Conservation (phyloP, 2,888 invertebrate species). For the Dioctria rufipes region DNA sequence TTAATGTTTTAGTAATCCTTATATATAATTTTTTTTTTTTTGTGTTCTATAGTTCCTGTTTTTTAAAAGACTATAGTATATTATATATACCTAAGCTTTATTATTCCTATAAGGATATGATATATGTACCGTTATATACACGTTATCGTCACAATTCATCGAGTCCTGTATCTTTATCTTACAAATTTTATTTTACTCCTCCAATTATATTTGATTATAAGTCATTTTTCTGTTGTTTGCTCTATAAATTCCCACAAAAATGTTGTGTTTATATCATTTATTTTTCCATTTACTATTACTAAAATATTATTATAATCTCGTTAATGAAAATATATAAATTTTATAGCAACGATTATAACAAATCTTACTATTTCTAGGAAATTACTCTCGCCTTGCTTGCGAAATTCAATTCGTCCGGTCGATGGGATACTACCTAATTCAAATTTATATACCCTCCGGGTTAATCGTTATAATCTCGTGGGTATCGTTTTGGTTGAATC, state of each 20-base stretch:
- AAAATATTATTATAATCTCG: too few species aligned
- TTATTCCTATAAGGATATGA: constrained; percentile 24
- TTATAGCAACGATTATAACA: constrained; percentile 18
- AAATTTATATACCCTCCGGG: constrained; percentile 98
- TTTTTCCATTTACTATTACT: constrained; percentile 34
- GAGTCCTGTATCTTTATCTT: constrained; percentile 30
- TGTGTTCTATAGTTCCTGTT: constrained; percentile 8
- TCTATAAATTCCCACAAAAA: constrained; percentile 18
- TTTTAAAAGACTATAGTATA: not conserved
- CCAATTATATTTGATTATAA: constrained; percentile 27
- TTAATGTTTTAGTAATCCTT: constrained; percentile 39
- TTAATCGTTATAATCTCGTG: constrained; percentile 97
- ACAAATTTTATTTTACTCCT: constrained; percentile 37
- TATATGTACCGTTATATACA: constrained; percentile 43
- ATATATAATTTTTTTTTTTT: constrained; percentile 40
- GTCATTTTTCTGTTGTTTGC: constrained; percentile 40
- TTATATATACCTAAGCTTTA: constrained; percentile 3
- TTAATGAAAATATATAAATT: too few species aligned
- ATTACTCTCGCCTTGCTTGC: constrained; percentile 96
- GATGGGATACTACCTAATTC: constrained; percentile 99
- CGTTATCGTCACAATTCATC: constrained; percentile 48
- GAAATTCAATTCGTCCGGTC: constrained; percentile 97
- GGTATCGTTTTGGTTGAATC: constrained; percentile 97
- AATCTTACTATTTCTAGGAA: constrained; percentile 77
- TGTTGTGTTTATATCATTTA: constrained; percentile 44